Conservation (phyloP, 2,113 vertebrate species). For the Chauna torquata region DNA sequence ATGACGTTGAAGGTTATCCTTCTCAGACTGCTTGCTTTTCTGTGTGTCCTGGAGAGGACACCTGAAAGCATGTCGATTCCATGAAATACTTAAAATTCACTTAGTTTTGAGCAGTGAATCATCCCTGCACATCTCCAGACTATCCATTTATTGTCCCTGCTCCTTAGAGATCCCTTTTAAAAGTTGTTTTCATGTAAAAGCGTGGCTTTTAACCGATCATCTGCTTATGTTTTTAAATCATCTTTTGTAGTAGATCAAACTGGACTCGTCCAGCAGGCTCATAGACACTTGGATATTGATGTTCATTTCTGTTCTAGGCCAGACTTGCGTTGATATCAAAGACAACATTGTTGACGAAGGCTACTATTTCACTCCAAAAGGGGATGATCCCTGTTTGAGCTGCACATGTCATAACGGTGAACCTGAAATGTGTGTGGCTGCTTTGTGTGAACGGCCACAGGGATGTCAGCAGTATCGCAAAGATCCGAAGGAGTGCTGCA, state of each 20-base stretch:
- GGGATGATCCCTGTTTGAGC: slow-evolving; percentile 95
- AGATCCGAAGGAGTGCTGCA: slow-evolving; percentile 98
- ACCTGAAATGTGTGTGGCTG: slow-evolving; percentile 96
- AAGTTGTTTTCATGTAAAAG: background rate
- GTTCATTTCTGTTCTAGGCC: slow-evolving; percentile 74
- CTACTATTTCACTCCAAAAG: slow-evolving; percentile 97
- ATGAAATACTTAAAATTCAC: background rate
- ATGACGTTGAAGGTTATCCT: background rate
- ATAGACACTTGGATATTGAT: background rate
- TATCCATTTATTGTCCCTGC: background rate
- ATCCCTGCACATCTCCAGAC: background rate
- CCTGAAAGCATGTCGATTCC: background rate
- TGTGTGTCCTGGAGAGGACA: background rate
- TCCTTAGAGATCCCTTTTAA: background rate
- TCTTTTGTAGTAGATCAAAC: background rate
- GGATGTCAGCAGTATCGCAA: slow-evolving; percentile 94
- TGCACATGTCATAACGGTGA: slow-evolving; percentile 97
- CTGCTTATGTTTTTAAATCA: background rate
- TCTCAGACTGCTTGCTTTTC: background rate
- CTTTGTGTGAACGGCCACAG: slow-evolving; percentile 94
- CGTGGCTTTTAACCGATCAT: background rate
- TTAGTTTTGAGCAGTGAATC: background rate
- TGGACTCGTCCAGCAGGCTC: background rate
- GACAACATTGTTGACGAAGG: slow-evolving; percentile 98
- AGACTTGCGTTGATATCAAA: slow-evolving; percentile 97